These are phyloP conservation scores for Epinephelus awoara DNA, from an alignment of 2,797 vertebrate species.

Conservation along the genomic window DNA sequence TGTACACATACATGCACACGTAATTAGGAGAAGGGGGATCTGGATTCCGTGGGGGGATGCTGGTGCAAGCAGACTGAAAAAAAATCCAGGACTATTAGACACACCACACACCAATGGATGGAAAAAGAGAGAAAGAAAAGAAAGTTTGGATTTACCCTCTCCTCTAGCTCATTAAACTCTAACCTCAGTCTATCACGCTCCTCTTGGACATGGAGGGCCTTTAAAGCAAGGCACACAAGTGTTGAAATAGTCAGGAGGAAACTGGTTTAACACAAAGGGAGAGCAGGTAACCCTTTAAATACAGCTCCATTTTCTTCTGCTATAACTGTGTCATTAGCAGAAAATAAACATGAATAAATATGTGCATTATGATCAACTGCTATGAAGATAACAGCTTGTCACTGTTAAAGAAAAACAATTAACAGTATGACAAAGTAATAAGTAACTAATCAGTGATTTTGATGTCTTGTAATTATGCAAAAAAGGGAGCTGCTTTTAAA, in stretches of 20 bases:
- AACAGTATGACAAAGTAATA: neutral
- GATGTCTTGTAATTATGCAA: neutral
- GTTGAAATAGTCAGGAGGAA: constrained; percentile 73
- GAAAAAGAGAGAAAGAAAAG: constrained; percentile 65
- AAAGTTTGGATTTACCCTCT: constrained; percentile 90
- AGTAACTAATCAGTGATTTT: neutral
- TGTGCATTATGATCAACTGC: neutral
- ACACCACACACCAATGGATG: constrained; percentile 74
- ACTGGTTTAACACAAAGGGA: constrained; percentile 44
- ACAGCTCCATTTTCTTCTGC: constrained; percentile 46
- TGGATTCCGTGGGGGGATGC: constrained; percentile 71
- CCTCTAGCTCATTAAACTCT: constrained; percentile 92
- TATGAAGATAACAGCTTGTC: neutral
- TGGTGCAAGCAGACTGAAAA: constrained; percentile 80
- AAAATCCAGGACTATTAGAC: constrained; percentile 73
- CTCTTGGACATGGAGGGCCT: constrained; percentile 89
- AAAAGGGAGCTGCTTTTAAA: constrained; percentile 61
- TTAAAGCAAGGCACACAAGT: constrained; percentile 85
- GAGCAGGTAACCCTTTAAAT: constrained; percentile 55
- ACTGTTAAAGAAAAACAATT: neutral
- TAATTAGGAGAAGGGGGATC: constrained; percentile 58
- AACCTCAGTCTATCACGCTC: constrained; percentile 93
- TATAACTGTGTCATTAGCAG: neutral
- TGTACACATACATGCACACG: constrained; percentile 73
- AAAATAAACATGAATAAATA: neutral